Conservation (phyloP, 2,797 vertebrate genomes). For the Phaenicophaeus curvirostris region DNA sequence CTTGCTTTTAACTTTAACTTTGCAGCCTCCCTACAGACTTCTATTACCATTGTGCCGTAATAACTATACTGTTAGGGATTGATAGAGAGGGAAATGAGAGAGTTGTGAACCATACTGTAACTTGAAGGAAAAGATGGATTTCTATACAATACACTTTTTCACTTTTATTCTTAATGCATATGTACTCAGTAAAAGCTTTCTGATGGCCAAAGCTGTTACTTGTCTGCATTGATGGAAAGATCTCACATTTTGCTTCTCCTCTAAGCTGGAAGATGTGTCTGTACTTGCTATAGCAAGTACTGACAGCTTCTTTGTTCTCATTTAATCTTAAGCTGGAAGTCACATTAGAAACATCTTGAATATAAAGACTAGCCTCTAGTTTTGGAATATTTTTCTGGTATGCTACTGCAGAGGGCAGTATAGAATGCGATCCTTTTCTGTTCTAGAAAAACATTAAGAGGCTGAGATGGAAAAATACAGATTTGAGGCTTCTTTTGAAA, state of each 20-base stretch:
- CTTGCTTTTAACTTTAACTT: background rate
- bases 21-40: background rate
- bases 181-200: background rate
- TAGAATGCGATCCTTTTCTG: background rate
- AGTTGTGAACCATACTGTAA: background rate
- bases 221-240: background rate
- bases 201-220: background rate
- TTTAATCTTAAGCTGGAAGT: background rate
- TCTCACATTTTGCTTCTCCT: background rate
- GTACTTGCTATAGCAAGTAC: background rate
- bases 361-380: background rate
- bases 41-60: background rate
- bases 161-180: background rate
- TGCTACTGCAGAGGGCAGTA: background rate
- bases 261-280: background rate
- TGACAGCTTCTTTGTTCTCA: background rate
- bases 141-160: background rate
- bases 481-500: background rate
- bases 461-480: background rate
- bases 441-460: background rate
- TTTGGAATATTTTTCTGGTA: background rate
- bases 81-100: background rate
- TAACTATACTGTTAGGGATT: background rate
- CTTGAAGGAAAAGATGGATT: background rate
- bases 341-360: background rate